Base-by-base conservation (phyloP, 53 echinoderm and acorn worm species). In the Stichopus horrens region DNA sequence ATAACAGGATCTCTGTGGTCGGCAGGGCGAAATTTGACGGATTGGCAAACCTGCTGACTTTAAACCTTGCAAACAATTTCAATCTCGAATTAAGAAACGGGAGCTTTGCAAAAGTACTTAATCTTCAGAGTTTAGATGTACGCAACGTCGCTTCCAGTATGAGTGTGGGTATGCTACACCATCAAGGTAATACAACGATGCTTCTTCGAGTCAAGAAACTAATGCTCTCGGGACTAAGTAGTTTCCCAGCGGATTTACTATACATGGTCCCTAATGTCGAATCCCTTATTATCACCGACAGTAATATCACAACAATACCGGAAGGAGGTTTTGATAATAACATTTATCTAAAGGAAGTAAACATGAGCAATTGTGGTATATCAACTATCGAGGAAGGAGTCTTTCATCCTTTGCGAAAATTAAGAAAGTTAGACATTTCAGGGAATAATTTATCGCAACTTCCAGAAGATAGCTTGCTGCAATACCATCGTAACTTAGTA, bases 151-250 rank as follows among this genome's bases (percentile, higher is more conserved):
- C 85, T 23, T 13, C 23, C 20, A 18, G 68, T 16, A 85, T 85
- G 63, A 52, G 85, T 10, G 63, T 59, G 8, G 22, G 18, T 16
- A 85, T 85, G 85, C 59, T 85, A 21, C 13, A 52, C 19, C 20
- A 65, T 67, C 5, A 65, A 8, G 85, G 68, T 22, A 85, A 85
- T 67, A 85, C 52, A 52, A 85, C 85, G 11, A 66, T 7, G 52
- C 60, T 85, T 6, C 66, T 20, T 11, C 63, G 51, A 13, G 9
- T 67, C 52, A 85, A 23, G 7, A 66, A 57, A 23, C 18, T 85
- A 67, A 85, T 85, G 85, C 21, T 85, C 8, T 85, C 85, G 37
- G 85, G 85, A 8, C 59, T 85, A 21, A 85, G 21, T 85, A 37
- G 52, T 4, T 10, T 85, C 0, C 85, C 85, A 63, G 53, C 66